A percentile compares a stretch with the other conserved stretches of the same genome.
Conservation (phyloP, 2,888 invertebrate species). For the Acanthoscelides obtectus region DNA sequence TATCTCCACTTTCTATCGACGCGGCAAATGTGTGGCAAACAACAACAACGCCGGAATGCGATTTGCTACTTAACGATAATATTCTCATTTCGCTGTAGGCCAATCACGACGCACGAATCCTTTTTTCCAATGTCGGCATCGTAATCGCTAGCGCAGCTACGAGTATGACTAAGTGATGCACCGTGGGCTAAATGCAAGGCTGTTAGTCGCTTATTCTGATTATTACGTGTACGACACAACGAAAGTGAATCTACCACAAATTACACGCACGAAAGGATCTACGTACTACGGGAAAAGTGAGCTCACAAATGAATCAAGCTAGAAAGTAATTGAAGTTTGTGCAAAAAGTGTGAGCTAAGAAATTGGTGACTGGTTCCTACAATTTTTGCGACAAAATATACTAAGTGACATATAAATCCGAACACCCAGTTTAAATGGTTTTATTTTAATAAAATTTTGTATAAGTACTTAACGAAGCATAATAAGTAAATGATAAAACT, state of each 20-base stretch:
- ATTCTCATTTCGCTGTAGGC: background rate
- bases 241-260: slow-evolving; percentile 11
- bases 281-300: background rate
- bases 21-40: too few species aligned
- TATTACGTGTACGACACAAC: slow-evolving; percentile 4
- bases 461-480: too few species aligned
- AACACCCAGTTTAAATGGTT: too few species aligned
- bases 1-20: too few species aligned
- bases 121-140: too few species aligned
- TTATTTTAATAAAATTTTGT: too few species aligned
- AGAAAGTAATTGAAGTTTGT: background rate
- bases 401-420: too few species aligned
- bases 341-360: too few species aligned
- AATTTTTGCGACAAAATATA: too few species aligned
- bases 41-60: background rate
- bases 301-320: background rate
- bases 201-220: slow-evolving; percentile 1
- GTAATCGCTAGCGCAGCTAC: too few species aligned
- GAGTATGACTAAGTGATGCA: background rate
- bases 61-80: background rate
- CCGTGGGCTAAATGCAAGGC: background rate
- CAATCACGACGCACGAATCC: background rate
- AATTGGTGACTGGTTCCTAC: too few species aligned
- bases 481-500: too few species aligned
- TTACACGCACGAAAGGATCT: slow-evolving; percentile 10